Evolutionary conservation across 2,888 invertebrate species (phyloP).

Genomic region (Drosophila infuscata): DNA sequence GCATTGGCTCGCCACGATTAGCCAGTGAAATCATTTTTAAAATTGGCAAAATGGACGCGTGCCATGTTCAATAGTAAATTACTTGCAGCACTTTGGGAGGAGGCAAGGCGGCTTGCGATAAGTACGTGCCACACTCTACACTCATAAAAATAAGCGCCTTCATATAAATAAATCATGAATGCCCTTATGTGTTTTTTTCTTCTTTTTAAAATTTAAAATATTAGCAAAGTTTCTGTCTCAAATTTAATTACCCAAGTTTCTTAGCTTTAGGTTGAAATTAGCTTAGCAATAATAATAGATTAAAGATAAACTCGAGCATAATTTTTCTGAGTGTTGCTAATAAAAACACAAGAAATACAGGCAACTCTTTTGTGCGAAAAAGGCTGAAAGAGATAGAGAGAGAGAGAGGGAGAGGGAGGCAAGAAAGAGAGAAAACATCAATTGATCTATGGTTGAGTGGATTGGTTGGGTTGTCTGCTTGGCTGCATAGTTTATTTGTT

Average conservation of each 20-base stretch:
- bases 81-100: neutral
- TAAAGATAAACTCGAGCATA: neutral
- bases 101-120: neutral
- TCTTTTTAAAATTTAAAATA: neutral
- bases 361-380: too few species aligned
- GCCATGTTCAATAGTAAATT: constrained; percentile 24
- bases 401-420: neutral
- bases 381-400: neutral
- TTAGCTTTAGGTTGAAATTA: neutral
- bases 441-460: constrained; percentile 39
- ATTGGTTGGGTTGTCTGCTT: neutral
- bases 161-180: neutral
- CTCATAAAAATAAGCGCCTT: neutral
- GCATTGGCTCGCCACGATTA: constrained; percentile 32
- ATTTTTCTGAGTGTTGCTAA: neutral
- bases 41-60: constrained; percentile 49
- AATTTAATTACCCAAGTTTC: neutral
- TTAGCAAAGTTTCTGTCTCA: neutral
- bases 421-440: constrained; percentile 2
- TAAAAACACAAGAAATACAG: neutral
- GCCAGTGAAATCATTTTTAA: constrained; percentile 46
- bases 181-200: neutral
- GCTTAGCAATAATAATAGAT: neutral
- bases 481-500: constrained; percentile 27
- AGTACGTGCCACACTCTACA: neutral